Conservation (phyloP, 2,888 invertebrate genomes). For the Rapana venosa region DNA sequence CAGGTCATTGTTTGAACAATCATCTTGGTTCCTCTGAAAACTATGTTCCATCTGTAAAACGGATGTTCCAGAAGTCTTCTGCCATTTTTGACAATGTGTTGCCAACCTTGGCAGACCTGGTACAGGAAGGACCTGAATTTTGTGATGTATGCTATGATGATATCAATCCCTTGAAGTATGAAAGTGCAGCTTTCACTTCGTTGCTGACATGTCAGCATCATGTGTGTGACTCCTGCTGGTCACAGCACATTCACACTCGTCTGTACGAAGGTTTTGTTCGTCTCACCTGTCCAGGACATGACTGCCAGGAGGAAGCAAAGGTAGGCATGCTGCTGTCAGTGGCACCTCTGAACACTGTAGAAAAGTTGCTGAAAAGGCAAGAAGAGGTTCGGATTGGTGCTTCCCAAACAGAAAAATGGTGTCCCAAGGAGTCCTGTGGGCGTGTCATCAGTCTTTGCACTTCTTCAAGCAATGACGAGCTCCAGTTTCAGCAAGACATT, state of each 20-base stretch:
- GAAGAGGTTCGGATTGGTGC: constrained; percentile 39
- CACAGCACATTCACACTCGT: constrained; percentile 43
- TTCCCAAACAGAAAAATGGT: constrained; percentile 48
- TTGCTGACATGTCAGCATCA: constrained; percentile 49
- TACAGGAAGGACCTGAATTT: constrained; percentile 39
- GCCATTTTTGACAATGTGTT: background rate
- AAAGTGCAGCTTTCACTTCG: constrained; percentile 40
- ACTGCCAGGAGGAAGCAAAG: constrained; percentile 47
- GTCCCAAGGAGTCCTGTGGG: constrained; percentile 53
- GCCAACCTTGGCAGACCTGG: background rate
- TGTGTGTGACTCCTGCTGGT: constrained; percentile 54
- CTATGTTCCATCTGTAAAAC: constrained; percentile 37
- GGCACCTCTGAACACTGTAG: constrained; percentile 43
- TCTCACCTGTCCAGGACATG: constrained; percentile 50
- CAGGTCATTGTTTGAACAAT: background rate
- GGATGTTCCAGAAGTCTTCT: constrained; percentile 19
- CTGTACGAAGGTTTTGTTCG: constrained; percentile 43
- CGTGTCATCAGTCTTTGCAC: constrained; percentile 40
- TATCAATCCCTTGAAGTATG: constrained; percentile 41
- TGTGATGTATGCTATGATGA: constrained; percentile 53
- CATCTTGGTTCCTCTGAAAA: background rate
- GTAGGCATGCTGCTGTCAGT: constrained; percentile 46
- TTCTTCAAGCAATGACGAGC: background rate
- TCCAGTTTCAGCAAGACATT: constrained; percentile 38
- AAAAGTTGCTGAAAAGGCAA: constrained; percentile 36